Base-by-base conservation (phyloP, 1,140 invertebrate species). In the Orius insidiosus region DNA sequence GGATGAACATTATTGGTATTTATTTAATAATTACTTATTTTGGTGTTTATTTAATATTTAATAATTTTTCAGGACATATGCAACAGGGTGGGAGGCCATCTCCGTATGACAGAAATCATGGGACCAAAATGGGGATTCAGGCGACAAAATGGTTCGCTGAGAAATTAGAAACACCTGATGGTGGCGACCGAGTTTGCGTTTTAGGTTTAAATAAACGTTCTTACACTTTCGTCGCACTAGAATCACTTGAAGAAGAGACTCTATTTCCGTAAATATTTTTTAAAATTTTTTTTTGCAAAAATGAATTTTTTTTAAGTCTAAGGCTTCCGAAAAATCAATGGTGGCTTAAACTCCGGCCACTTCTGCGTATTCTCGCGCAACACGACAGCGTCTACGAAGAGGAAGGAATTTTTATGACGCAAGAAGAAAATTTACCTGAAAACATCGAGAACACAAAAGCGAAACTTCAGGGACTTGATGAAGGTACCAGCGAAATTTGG, bases 71-170 rank as follows among this genome's bases (percentile, higher is more conserved):
- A 74, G 82, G 85, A 56, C 87, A 94, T 56, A 92, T 92, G 87
- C 87, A 93, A 65, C 92, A 98, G 69, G 93, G 95, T 53, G 95
- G 93, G n/a, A 87, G 83, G 8, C 94, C 96, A 2, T 85, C 90
- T 3, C 94, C 95, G 0, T 99, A 98, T 63, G 96, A 99, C 65
- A 72, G 96, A 44, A 98, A 98, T 68, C 84, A 98, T 70, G 95
- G 89, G 47, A 98, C 94, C 0, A 99, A 98, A 68, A 85, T 97
- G 80, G 94, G 88, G 5, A 79, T 90, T 39, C 96, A 95, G 63
- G 84, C 84, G 14, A 78, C 88, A 1, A 80, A 87, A 55, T 94
- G 87, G 85, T 43, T 43, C n/a, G 24, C 24, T 24, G 18, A 30
- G 11, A 43, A 43, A 32, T 8, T 30, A 9, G n/a, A 24, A 24